These are phyloP conservation scores for Eilema sororculum DNA, from an alignment of 2,888 invertebrate genomes.

Conservation along the genomic window DNA sequence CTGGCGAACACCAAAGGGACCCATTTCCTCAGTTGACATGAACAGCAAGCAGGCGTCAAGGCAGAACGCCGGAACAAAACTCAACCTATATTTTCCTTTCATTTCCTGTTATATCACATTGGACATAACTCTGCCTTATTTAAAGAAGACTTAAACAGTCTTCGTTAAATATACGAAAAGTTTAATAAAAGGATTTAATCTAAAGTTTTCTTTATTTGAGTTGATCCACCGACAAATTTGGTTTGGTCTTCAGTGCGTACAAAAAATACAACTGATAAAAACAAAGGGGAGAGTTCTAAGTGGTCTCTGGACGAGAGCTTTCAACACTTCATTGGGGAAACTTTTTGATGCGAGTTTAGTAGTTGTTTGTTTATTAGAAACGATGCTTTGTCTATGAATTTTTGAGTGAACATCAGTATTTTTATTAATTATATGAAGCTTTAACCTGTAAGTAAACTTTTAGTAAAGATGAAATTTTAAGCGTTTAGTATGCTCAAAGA, in stretches of 20 bases:
- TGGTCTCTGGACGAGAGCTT: slow-evolving; percentile 12
- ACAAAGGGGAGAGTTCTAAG: slow-evolving; percentile 15
- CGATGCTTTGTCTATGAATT: slow-evolving; percentile 14
- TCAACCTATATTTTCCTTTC: slow-evolving; percentile 32
- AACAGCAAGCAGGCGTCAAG: slow-evolving; percentile 12
- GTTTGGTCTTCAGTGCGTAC: not conserved
- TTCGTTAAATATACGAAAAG: not conserved
- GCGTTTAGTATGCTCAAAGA: too few relatives aligned
- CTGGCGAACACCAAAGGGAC: slow-evolving; percentile 36
- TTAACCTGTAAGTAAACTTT: slow-evolving; percentile 4
- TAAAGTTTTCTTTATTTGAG: slow-evolving; percentile 5
- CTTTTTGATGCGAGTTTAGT: slow-evolving; percentile 23
- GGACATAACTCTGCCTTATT: slow-evolving; percentile 28
- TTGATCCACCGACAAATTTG: not conserved
- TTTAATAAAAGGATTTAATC: slow-evolving; percentile 5
- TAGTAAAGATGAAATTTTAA: too few relatives aligned
- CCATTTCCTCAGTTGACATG: slow-evolving; percentile 29
- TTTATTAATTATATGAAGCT: slow-evolving; percentile 6
- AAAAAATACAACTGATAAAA: slow-evolving; percentile 10
- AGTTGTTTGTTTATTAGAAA: slow-evolving; percentile 19
- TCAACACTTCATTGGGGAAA: slow-evolving; percentile 18
- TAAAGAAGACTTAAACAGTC: slow-evolving; percentile 26
- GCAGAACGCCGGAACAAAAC: slow-evolving; percentile 20
- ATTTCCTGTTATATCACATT: slow-evolving; percentile 26
- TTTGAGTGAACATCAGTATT: slow-evolving; percentile 9